Evolutionary conservation across 2,888 invertebrate species (phyloP), one percentile per base, ranked within the genome.

Genomic region (Idaea aversata): DNA sequence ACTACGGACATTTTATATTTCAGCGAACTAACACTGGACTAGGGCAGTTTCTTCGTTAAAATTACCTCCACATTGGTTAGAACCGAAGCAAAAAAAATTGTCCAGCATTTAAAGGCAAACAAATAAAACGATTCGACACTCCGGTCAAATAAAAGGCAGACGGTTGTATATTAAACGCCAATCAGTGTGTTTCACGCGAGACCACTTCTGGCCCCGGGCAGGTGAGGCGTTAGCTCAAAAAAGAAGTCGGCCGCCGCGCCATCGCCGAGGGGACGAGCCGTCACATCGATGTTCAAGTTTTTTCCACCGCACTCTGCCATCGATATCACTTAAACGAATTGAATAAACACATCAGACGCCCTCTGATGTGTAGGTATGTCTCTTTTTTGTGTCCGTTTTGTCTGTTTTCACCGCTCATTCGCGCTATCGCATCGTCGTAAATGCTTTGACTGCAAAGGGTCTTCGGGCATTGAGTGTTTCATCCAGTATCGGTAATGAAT

Each of bases 301-400:
- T 88, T 92, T 90, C 80, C 82, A 88, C 88, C 88, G 82, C 88
- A 88, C 81, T 80, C 81, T 85, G 88, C 84, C 90, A 91, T 93
- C 92, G 89, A 90, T 91, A 90, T 92, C 93, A 93, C 92, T 93
- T 93, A 91, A 88, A 87, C 82, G 91, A 90, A 93, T 92, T 93
- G 93, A 93, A 90, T 88, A 88, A 88, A 84, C 84, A 84, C 85
- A 86, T 88, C 81, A 80, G 86, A 87, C 88, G 88, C 90, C 81
- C 85, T 77, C 73, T 72, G 71, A 69, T 76, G 76, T 77, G 76
- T 81, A 78, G 25, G 25, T 82, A 79, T 75, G 76, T 66, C 68
- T 70, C 77, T 80, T 80, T 82, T 80, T 74, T 70, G 75, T 70
- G 72, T 70, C 70, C 72, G 74, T 75, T 78, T 78, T 77, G 47